Percentiles rank a stretch among this genome's conserved stretches.
These are phyloP conservation scores for Corbicula japonica DNA, from an alignment of 2,888 invertebrate genomes.

Conservation along the genomic window DNA sequence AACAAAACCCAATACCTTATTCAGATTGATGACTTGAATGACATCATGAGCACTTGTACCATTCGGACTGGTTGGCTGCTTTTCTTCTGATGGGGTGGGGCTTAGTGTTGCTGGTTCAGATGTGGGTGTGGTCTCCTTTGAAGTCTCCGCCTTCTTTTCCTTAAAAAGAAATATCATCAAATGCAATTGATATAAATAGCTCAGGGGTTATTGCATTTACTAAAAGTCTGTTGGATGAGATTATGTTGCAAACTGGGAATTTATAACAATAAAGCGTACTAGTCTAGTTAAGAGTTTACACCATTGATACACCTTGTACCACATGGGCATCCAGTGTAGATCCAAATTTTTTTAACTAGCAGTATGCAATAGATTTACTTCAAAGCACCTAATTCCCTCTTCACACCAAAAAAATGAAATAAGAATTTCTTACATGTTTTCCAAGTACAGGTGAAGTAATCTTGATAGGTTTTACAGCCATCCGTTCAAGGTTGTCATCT, in stretches of 20 bases:
- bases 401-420: background rate
- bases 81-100: slow-evolving; percentile 64
- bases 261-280: no score
- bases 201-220: no score
- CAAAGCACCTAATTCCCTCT: no score
- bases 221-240: no score
- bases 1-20: slow-evolving; percentile 75
- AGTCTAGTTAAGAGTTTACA: no score
- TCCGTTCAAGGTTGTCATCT: slow-evolving; percentile 80
- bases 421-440: slow-evolving; percentile 72
- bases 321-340: no score
- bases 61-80: slow-evolving; percentile 40
- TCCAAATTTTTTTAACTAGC: no score
- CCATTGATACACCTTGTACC: no score
- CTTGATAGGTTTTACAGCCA: slow-evolving; percentile 83
- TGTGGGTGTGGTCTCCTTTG: slow-evolving; percentile 34
- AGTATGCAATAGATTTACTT: no score
- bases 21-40: slow-evolving; percentile 73
- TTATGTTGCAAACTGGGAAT: no score
- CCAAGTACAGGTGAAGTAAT: slow-evolving; percentile 70
- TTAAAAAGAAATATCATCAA: slow-evolving; percentile 20
- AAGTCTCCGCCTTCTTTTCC: slow-evolving; percentile 36
- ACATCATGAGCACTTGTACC: slow-evolving; percentile 63
- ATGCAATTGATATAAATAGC: background rate
- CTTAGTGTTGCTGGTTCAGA: slow-evolving; percentile 63